Evolutionary conservation across 2,113 vertebrate genomes (phyloP), one percentile per base, ranked within the genome.

Genomic region (Callospermophilus lateralis): DNA sequence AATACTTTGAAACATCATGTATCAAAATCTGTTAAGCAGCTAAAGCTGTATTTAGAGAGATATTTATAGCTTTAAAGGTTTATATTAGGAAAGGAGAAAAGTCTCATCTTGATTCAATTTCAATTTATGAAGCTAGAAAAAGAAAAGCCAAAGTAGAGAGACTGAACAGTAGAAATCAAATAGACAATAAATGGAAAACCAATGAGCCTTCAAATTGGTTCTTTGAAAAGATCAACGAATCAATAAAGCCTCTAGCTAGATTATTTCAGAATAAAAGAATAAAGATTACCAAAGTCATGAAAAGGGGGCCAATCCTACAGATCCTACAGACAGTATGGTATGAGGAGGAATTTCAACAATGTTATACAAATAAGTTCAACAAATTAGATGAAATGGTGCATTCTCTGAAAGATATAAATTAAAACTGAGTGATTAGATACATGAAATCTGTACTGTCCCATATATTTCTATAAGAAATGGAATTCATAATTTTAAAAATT

Each of bases 171-270:
- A 17, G 51, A 90, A 74, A 74, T 84, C 76, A 93, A 67, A 68
- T 48, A 85, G 65, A 94, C 90, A 96, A 55, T 28, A 74, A 84
- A n/a, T 6, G 78, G 32, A 96, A 86, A 86, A 42, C 84, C n/a
- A 94, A 48, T n/a, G 1, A 93, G 65, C 58, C 32, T 22, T 58
- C 89, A 76, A 92, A 15, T 51, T 72, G 7, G 5, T 95, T 80
- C 58, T 91, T 90, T 90, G 55, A 88, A 91, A 96, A 76, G 53
- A 73, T 84, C 8, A 42, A 76, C 39, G 78, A 94, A 88, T 20
- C 55, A 11, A 96, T 53, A 81, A 68, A 81, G 51, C 2, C 16
- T 94, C 26, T 84, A 87, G 17, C 12, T 74, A 84, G 19, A 55
- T 4, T 39, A 84, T 74, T 76, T 48, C 63, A 76, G 55, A 87